These are phyloP conservation scores for Cremastinae sp. DNA, from an alignment of 2,888 invertebrate genomes.

Conservation along the genomic window DNA sequence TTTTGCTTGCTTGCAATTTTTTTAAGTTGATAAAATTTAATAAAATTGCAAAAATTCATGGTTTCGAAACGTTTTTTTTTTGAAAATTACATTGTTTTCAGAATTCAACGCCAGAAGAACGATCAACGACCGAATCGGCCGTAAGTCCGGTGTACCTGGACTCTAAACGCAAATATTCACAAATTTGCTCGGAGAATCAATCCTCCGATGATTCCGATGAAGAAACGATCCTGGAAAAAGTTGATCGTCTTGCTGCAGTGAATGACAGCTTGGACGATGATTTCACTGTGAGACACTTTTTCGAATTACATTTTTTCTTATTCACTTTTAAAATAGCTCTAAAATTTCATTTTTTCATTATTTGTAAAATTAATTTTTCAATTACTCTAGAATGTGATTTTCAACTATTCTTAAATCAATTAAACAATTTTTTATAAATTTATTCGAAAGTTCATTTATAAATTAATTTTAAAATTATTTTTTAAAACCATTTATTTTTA, in stretches of 20 bases:
- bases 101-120: slow-evolving; percentile 66
- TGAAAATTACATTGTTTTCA: slow-evolving; percentile 20
- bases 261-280: slow-evolving; percentile 68
- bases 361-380: too few relatives aligned
- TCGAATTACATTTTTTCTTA: too few relatives aligned
- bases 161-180: slow-evolving; percentile 67
- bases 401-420: too few relatives aligned
- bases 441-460: too few relatives aligned
- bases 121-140: slow-evolving; percentile 66
- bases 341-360: too few relatives aligned
- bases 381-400: too few relatives aligned
- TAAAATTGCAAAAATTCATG: too few relatives aligned
- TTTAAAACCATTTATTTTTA: too few relatives aligned
- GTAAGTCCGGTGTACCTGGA: slow-evolving; percentile 58
- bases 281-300: slow-evolving; percentile 71
- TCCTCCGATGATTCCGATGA: slow-evolving; percentile 65
- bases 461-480: too few relatives aligned
- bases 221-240: slow-evolving; percentile 64
- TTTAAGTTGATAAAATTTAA: neutral
- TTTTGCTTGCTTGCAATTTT: too few relatives aligned
- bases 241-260: slow-evolving; percentile 65
- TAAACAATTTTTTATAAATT: too few relatives aligned
- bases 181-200: slow-evolving; percentile 62
- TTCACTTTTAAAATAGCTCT: too few relatives aligned
- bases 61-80: slow-evolving; percentile 2